These are phyloP conservation scores for Actinemys pallida DNA, from an alignment of 2,113 vertebrate genomes.

Conservation along the genomic window DNA sequence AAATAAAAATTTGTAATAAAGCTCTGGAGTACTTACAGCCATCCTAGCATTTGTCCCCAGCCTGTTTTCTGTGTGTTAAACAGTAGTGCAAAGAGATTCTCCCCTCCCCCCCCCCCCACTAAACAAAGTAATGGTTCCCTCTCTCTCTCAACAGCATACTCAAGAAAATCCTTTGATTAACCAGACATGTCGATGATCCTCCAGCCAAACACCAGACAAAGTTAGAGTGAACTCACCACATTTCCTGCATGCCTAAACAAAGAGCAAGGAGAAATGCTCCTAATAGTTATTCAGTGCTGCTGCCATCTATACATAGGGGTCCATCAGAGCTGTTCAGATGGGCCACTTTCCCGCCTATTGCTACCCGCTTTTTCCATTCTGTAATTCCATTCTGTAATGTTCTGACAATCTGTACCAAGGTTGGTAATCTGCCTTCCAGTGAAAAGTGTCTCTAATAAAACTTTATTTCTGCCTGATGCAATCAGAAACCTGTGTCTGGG, in stretches of 20 bases:
- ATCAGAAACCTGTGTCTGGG: background rate
- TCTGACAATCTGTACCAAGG: slow-evolving; percentile 13
- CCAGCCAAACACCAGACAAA: background rate
- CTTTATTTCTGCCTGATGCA: slow-evolving; percentile 63
- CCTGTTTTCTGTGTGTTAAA: background rate
- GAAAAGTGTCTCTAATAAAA: slow-evolving; percentile 50
- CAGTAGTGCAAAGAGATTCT: background rate
- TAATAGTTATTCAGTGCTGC: background rate
- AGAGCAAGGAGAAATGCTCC: background rate
- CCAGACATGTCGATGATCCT: background rate
- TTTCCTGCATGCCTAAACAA: background rate
- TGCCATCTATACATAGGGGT: background rate
- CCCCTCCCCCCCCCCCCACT: background rate
- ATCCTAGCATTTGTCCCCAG: background rate
- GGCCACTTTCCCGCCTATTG: background rate
- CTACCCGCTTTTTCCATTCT: background rate
- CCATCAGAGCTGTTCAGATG: background rate
- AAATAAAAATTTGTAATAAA: background rate
- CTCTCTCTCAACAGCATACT: background rate
- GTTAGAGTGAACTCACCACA: rapidly evolving
- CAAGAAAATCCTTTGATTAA: background rate
- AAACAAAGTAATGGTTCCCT: background rate
- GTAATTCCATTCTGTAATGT: background rate
- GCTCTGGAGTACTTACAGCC: background rate
- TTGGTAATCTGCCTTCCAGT: background rate